A percentile compares a stretch with the other conserved stretches of the same genome.
These are phyloP conservation scores for Ianthella basta DNA, from an alignment of 37 sponge, comb jelly and placozoan species.

Conservation along the genomic window DNA sequence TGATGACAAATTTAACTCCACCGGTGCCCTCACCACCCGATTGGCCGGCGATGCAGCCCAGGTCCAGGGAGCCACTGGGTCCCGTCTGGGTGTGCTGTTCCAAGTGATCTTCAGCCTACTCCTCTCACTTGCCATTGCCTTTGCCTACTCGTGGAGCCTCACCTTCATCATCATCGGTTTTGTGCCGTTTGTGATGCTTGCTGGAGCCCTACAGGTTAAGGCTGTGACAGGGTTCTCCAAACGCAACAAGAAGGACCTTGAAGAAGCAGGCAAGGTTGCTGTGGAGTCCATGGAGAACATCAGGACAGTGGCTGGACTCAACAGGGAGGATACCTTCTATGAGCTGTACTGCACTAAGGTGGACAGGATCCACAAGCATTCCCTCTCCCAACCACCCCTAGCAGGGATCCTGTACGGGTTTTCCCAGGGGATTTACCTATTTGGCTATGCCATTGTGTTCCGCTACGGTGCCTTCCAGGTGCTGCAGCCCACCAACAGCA, in stretches of 20 bases:
- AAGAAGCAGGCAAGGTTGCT: conserved; percentile 75
- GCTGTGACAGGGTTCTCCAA: conserved; percentile 47
- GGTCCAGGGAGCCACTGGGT: conserved; percentile 85
- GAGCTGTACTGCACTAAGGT: conserved; percentile 16
- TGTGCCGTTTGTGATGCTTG: conserved; percentile 63
- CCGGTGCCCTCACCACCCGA: conserved; percentile 84
- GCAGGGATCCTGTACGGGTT: conserved; percentile 73
- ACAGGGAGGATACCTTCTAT: conserved; percentile 11
- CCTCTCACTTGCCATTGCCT: conserved; percentile 63
- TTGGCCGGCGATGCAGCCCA: conserved; percentile 82
- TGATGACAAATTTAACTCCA: conserved; percentile 82
- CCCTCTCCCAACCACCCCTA: conserved; percentile 23
- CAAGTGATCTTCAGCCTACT: conserved; percentile 61
- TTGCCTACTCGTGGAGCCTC: conserved; percentile 74
- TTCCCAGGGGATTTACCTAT: conserved; percentile 53
- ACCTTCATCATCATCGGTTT: conserved; percentile 68
- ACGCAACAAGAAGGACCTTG: conserved; percentile 66
- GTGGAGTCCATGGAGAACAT: conserved; percentile 35
- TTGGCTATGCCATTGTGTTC: conserved; percentile 64
- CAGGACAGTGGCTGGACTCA: conserved; percentile 40
- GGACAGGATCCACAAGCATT: not conserved
- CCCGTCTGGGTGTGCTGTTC: conserved; percentile 66
- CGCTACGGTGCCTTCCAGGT: conserved; percentile 81
- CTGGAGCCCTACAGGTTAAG: conserved; percentile 45
- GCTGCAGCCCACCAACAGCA: not conserved